Percentiles rank a stretch among this genome's conserved stretches.
Evolutionary conservation across 2,797 vertebrate species (phyloP).

Genomic region (Clarias platycephalus): DNA sequence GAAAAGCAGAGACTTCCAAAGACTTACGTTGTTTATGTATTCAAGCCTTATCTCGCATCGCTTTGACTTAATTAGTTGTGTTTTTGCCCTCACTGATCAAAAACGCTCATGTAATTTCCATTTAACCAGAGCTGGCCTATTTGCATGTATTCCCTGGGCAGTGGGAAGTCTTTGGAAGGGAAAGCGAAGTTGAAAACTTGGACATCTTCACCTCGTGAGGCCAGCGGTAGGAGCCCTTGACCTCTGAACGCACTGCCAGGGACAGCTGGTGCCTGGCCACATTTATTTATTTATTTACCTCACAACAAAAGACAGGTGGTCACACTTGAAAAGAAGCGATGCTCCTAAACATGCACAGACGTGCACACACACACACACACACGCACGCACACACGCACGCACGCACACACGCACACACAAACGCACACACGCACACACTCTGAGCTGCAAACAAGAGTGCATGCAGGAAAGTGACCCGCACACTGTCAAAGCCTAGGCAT

Average conservation of each 20-base stretch:
- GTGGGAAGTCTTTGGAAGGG: conserved; percentile 63
- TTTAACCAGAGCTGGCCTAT: conserved; percentile 56
- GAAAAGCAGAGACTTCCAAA: background rate
- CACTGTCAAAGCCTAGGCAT: conserved; percentile 53
- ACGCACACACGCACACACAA: conserved; percentile 44
- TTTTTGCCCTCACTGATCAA: conserved; percentile 58
- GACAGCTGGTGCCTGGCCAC: conserved; percentile 81
- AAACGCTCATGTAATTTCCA: conserved; percentile 59
- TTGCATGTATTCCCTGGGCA: conserved; percentile 59
- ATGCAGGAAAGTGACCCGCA: conserved; percentile 48
- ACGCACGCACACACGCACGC: conserved; percentile 62
- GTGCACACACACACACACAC: conserved; percentile 60
- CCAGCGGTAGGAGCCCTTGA: conserved; percentile 87
- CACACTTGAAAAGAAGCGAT: conserved; percentile 81
- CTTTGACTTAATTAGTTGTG: conserved; percentile 60
- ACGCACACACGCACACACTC: conserved; percentile 40
- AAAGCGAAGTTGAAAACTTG: conserved; percentile 79
- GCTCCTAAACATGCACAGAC: conserved; percentile 68
- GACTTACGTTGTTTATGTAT: conserved; percentile 43
- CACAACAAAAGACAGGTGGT: conserved; percentile 86
- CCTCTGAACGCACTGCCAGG: conserved; percentile 80
- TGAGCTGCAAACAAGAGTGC: conserved; percentile 33
- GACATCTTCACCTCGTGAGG: conserved; percentile 79
- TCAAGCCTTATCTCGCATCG: conserved; percentile 39
- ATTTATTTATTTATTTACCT: conserved; percentile 83